These are phyloP conservation scores for Melanocharis versteri DNA, from an alignment of 2,113 vertebrate genomes.

Conservation along the genomic window DNA sequence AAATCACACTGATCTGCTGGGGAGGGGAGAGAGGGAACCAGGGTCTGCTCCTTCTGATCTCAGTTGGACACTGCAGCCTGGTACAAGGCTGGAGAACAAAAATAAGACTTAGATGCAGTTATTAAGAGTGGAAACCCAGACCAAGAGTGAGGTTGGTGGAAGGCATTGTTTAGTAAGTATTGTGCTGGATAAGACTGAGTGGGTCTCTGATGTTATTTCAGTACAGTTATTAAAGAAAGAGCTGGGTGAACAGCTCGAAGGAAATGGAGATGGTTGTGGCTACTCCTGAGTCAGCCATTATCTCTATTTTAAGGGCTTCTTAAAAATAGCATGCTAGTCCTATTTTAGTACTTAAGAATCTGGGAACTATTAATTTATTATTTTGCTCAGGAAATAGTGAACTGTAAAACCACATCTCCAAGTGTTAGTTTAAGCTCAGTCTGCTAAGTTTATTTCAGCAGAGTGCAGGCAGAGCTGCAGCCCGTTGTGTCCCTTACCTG, in stretches of 20 bases:
- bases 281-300: neutral
- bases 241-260: neutral
- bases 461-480: neutral
- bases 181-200: neutral
- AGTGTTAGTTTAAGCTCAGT: neutral
- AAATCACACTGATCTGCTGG: neutral
- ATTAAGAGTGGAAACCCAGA: neutral
- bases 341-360: neutral
- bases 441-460: neutral
- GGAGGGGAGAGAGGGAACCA: neutral
- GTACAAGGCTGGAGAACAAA: neutral
- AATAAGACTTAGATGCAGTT: neutral
- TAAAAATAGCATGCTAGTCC: neutral
- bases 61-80: neutral
- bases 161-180: neutral
- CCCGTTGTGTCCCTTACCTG: neutral
- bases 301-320: neutral
- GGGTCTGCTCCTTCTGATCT: neutral
- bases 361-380: neutral
- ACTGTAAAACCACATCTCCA: neutral
- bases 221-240: neutral
- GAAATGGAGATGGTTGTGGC: neutral
- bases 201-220: neutral
- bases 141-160: neutral
- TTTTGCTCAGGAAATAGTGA: neutral